Evolutionary conservation across 2,113 vertebrate genomes (phyloP).

Genomic region (Ammospiza nelsoni): DNA sequence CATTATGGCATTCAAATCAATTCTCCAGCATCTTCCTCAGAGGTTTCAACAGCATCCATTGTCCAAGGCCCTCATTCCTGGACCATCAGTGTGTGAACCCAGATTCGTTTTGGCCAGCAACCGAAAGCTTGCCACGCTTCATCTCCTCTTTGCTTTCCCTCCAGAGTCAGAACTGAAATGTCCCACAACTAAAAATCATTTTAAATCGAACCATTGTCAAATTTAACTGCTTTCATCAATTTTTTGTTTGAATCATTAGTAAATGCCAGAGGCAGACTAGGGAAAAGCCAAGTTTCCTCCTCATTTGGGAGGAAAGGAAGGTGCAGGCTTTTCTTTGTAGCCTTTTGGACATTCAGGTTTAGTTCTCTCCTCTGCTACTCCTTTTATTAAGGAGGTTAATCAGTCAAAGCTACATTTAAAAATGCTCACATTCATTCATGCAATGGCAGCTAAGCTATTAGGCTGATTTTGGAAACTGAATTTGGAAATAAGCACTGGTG

Average conservation of each 20-base stretch:
- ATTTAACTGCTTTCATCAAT: background rate
- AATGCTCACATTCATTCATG: background rate
- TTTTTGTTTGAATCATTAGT: background rate
- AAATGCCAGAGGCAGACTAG: background rate
- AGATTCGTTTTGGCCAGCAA: background rate
- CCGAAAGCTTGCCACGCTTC: background rate
- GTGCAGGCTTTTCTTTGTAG: background rate
- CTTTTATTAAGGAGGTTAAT: background rate
- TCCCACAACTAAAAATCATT: background rate
- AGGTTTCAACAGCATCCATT: background rate
- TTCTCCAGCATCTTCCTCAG: background rate
- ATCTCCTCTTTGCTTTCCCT: background rate
- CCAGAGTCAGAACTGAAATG: background rate
- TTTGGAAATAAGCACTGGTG: background rate
- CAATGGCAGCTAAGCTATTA: background rate
- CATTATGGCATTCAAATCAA: slow-evolving; percentile 35
- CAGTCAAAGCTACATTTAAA: background rate
- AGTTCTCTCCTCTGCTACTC: background rate
- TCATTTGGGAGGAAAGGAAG: background rate
- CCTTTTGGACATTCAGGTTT: background rate
- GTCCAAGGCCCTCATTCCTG: background rate
- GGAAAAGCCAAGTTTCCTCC: background rate
- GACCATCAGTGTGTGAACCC: background rate
- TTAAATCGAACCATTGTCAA: background rate
- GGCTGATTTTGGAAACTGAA: background rate